These are phyloP conservation scores for Apoda limacodes DNA, from an alignment of 2,888 invertebrate species.

Conservation along the genomic window DNA sequence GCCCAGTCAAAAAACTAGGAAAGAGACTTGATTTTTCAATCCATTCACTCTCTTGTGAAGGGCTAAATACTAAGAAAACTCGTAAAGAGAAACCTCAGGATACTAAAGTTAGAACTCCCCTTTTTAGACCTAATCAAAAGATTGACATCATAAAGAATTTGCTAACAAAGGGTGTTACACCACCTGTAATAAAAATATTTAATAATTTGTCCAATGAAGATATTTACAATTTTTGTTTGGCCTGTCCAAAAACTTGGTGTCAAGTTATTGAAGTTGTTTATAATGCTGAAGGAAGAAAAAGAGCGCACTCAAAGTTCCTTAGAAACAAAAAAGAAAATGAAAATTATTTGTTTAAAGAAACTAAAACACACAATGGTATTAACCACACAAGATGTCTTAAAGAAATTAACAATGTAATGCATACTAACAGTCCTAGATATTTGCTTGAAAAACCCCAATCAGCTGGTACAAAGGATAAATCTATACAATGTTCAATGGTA, in stretches of 20 bases:
- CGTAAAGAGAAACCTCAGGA: constrained; percentile 20
- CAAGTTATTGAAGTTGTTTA: constrained; percentile 40
- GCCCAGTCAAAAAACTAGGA: constrained; percentile 30
- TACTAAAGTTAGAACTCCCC: constrained; percentile 22
- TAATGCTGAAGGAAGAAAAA: constrained; percentile 34
- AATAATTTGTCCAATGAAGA: constrained; percentile 46
- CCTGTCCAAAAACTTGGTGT: constrained; percentile 42
- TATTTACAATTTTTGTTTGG: constrained; percentile 45
- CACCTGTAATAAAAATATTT: constrained; percentile 46
- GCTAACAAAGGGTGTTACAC: constrained; percentile 32
- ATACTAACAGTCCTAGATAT: no score
- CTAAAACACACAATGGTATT: constrained; percentile 23
- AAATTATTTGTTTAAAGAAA: constrained; percentile 35
- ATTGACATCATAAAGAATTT: constrained; percentile 51
- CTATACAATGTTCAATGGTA: no score
- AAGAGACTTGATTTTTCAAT: constrained; percentile 47
- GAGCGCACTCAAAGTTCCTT: constrained; percentile 32
- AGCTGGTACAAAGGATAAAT: no score
- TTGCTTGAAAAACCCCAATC: no score
- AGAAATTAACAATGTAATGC: neutral
- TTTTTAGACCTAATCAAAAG: constrained; percentile 46
- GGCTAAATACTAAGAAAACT: constrained; percentile 31
- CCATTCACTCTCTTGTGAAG: constrained; percentile 50
- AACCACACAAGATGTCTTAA: neutral
- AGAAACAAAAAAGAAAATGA: constrained; percentile 45